These are phyloP conservation scores for Caenorhabditis remanei DNA, from an alignment of 1,140 invertebrate genomes.

Conservation along the genomic window DNA sequence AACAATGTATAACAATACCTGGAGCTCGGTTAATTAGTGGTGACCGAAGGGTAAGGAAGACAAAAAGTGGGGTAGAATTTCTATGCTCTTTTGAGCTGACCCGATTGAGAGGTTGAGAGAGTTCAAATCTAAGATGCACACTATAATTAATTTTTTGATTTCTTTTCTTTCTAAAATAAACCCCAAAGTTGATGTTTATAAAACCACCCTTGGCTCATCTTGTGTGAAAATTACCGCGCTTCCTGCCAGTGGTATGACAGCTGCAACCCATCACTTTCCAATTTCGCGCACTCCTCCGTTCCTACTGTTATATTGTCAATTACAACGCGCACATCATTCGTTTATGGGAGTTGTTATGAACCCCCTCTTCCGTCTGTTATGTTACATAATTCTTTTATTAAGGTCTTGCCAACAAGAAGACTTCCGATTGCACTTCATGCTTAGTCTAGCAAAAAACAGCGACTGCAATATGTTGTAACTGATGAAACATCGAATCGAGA, in stretches of 20 bases:
- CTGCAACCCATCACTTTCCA: conserved; percentile 53
- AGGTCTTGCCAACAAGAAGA: neutral
- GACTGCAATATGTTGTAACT: neutral
- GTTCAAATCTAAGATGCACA: too few species aligned
- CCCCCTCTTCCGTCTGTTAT: conserved; percentile 29
- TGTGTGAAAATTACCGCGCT: conserved; percentile 54
- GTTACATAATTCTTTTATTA: conserved; percentile 45
- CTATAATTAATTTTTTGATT: too few species aligned
- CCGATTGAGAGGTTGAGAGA: neutral
- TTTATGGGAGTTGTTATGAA: conserved; percentile 55
- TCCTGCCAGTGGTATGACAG: conserved; percentile 4
- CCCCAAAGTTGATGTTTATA: neutral
- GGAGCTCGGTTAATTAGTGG: conserved; percentile 11
- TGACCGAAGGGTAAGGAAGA: neutral
- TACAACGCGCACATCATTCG: conserved; percentile 55
- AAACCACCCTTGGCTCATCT: neutral
- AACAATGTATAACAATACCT: conserved; percentile 18
- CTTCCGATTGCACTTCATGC: neutral
- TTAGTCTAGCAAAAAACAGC: neutral
- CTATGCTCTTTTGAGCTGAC: neutral
- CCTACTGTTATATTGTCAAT: conserved; percentile 51
- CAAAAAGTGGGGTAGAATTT: conserved; percentile 19
- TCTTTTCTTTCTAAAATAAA: too few species aligned
- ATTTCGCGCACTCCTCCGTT: conserved; percentile 34
- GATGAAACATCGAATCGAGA: neutral